These are phyloP conservation scores for Hydrocynus forskahlii DNA, from an alignment of 2,797 vertebrate species.

Conservation along the genomic window DNA sequence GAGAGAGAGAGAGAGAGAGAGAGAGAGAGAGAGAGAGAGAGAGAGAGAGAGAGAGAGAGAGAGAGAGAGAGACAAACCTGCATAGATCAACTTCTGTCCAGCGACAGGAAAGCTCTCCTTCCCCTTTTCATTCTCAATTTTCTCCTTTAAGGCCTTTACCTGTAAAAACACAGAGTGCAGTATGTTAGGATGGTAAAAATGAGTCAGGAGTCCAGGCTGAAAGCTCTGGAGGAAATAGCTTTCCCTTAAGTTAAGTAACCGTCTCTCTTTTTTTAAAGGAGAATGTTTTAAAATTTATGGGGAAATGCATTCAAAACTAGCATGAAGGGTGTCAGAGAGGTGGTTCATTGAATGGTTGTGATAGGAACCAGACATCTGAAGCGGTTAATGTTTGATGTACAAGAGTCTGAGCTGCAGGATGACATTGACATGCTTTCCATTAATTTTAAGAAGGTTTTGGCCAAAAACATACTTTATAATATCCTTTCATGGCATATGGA, in stretches of 20 bases:
- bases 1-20: too few species aligned
- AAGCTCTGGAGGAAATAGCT: not conserved
- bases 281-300: too few species aligned
- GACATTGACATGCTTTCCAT: not conserved
- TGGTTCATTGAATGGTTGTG: too few species aligned
- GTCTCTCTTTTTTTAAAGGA: too few species aligned
- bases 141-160: slow-evolving; percentile 94
- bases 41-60: not conserved
- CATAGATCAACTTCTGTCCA: slow-evolving; percentile 95
- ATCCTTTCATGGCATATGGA: not conserved
- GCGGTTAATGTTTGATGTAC: too few species aligned
- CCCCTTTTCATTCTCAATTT: slow-evolving; percentile 92
- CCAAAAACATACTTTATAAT: not conserved
- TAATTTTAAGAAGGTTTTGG: not conserved
- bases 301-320: too few species aligned
- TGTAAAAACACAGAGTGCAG: slow-evolving; percentile 58
- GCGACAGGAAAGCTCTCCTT: slow-evolving; percentile 90
- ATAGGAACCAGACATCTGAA: too few species aligned
- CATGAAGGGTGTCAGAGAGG: too few species aligned
- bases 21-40: not conserved
- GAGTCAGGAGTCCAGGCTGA: not conserved
- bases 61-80: slow-evolving; percentile 77
- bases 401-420: not conserved
- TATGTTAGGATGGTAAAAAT: too few species aligned
- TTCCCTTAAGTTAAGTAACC: too few species aligned